phyloP scores from a whole-genome alignment of 2,888 invertebrate genomes.

The Molorchus minor region DNA sequence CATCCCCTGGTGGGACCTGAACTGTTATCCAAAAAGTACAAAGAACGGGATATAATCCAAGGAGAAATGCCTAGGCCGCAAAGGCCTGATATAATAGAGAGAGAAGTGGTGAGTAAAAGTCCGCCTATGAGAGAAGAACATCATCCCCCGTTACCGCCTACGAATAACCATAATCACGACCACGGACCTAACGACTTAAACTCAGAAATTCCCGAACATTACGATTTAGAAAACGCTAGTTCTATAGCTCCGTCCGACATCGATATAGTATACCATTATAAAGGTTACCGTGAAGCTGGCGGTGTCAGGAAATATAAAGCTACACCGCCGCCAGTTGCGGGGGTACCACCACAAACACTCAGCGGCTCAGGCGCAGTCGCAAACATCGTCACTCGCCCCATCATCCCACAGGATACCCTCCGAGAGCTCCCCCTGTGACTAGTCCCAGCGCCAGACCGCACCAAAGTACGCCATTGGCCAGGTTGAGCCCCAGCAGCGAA shows the following conservation, averaged over 20 bases:
- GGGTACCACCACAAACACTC: constrained; percentile 83
- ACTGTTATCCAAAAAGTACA: constrained; percentile 86
- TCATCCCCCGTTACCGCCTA: constrained; percentile 81
- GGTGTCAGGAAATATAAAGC: constrained; percentile 89
- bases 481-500: constrained; percentile 92
- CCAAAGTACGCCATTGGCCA: constrained; percentile 89
- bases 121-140: constrained; percentile 82
- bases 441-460: constrained; percentile 73
- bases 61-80: constrained; percentile 81
- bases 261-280: constrained; percentile 96
- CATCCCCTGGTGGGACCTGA: constrained; percentile 87
- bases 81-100: constrained; percentile 92
- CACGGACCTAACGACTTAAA: constrained; percentile 79
- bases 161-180: constrained; percentile 76
- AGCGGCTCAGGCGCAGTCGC: constrained; percentile 70
- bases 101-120: constrained; percentile 86
- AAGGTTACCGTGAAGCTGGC: constrained; percentile 84
- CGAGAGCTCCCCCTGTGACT: constrained; percentile 70
- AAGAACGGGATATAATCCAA: constrained; percentile 72
- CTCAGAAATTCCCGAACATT: constrained; percentile 88
- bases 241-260: constrained; percentile 98
- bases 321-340: constrained; percentile 81
- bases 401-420: constrained; percentile 79
- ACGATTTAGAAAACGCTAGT: constrained; percentile 96
- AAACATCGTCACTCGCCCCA: constrained; percentile 83